phyloP scores from a whole-genome alignment of 1,140 invertebrate genomes.

The Xylocopa sonorina region DNA sequence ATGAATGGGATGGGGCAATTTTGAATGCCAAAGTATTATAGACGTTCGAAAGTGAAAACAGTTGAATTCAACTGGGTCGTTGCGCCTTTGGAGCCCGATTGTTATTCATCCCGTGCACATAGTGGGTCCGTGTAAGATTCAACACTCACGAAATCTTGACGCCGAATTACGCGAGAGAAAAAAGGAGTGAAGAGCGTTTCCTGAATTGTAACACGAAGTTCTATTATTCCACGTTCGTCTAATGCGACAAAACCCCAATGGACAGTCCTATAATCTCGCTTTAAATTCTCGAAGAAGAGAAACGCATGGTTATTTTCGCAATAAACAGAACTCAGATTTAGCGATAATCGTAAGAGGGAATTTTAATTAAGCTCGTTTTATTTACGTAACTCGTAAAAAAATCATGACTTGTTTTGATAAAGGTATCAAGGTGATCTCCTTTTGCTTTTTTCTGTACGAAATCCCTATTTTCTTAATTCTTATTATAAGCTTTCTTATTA shows the following conservation, averaged over 20 bases:
- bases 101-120: constrained; percentile 5
- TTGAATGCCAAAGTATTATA: constrained; percentile 21
- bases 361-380: background rate
- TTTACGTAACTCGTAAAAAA: background rate
- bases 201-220: background rate
- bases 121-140: constrained; percentile 23
- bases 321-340: too few species aligned
- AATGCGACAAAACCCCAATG: background rate
- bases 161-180: constrained; percentile 5
- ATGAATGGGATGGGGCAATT: background rate
- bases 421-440: constrained; percentile 25
- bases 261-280: background rate
- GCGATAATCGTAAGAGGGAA: too few species aligned
- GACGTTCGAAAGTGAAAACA: constrained; percentile 52
- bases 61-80: constrained; percentile 41
- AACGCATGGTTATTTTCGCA: too few species aligned
- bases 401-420: background rate
- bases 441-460: background rate
- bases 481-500: too few species aligned
- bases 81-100: constrained; percentile 25
- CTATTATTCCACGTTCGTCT: background rate
- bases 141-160: constrained; percentile 8
- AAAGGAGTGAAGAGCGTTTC: constrained; percentile 12
- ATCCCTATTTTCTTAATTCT: constrained; percentile 18
- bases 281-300: too few species aligned